Evolutionary conservation across 2,797 vertebrate genomes (phyloP).

Genomic region (Peromyscus nudipes): DNA sequence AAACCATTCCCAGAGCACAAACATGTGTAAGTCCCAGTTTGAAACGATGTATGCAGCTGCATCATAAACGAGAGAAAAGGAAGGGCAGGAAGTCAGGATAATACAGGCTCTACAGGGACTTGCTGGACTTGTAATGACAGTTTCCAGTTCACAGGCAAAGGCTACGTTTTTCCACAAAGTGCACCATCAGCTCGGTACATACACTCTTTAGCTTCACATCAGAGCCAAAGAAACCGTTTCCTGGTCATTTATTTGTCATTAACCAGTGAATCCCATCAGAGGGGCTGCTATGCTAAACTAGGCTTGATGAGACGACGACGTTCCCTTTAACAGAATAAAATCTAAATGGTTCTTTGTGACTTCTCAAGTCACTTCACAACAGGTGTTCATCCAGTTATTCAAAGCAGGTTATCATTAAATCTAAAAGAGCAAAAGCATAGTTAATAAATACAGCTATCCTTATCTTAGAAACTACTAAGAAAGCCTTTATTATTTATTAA

Average conservation of each 20-base stretch:
- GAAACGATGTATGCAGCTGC: neutral
- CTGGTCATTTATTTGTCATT: neutral
- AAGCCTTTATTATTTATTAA: neutral
- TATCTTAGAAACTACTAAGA: neutral
- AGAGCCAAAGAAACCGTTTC: neutral
- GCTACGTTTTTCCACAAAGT: neutral
- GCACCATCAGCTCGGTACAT: neutral
- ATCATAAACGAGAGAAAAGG: neutral
- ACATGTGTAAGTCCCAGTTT: neutral
- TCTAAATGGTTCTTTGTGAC: neutral
- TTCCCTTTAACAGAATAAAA: neutral
- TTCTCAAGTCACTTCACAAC: neutral
- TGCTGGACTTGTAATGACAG: rapidly evolving
- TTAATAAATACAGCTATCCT: neutral
- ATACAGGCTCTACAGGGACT: neutral
- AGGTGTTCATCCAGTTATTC: neutral
- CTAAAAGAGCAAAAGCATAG: neutral
- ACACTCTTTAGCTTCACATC: neutral
- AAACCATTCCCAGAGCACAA: neutral
- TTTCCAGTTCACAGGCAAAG: neutral
- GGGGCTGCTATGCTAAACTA: neutral
- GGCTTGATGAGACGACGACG: neutral
- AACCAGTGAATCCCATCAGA: neutral
- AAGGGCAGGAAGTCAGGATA: neutral
- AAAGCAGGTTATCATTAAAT: neutral